A percentile compares a stretch with the other conserved stretches of the same genome.
Conservation (phyloP, 1,140 invertebrate genomes). For the Lysiphlebus fabarum region DNA sequence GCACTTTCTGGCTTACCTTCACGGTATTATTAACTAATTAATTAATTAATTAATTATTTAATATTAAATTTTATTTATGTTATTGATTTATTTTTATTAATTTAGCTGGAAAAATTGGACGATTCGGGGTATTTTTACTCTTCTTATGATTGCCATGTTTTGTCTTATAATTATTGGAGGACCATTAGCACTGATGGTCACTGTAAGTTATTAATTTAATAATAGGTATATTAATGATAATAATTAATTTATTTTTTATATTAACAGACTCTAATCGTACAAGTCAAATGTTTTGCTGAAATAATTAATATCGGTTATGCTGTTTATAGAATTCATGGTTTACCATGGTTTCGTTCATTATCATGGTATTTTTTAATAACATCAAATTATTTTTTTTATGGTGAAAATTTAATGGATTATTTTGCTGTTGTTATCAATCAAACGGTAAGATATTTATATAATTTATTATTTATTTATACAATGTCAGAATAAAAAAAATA, state of each 20-base stretch:
- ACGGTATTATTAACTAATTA: constrained; percentile 58
- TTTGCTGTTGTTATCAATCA: constrained; percentile 91
- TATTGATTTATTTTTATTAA: constrained; percentile 10
- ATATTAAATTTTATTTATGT: constrained; percentile 9
- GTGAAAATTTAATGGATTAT: constrained; percentile 95
- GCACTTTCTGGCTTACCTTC: constrained; percentile 80
- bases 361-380: constrained; percentile 99
- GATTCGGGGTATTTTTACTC: constrained; percentile 93
- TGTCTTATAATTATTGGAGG: constrained; percentile 93
- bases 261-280: constrained; percentile 85
- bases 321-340: constrained; percentile 94
- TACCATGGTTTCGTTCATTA: constrained; percentile 97
- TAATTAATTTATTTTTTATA: constrained; percentile 1
- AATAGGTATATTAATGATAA: constrained; percentile 11
- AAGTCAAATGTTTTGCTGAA: constrained; percentile 99
- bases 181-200: constrained; percentile 90
- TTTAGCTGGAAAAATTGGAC: constrained; percentile 98
- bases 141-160: constrained; percentile 95
- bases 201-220: constrained; percentile 67
- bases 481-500: neutral
- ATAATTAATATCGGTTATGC: constrained; percentile 99
- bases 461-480: constrained; percentile 11
- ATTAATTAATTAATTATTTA: neutral
- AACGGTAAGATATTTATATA: constrained; percentile 65
- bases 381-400: constrained; percentile 99